These are phyloP conservation scores for Lasiurus cinereus DNA, from an alignment of 2,113 vertebrate species.

Conservation along the genomic window DNA sequence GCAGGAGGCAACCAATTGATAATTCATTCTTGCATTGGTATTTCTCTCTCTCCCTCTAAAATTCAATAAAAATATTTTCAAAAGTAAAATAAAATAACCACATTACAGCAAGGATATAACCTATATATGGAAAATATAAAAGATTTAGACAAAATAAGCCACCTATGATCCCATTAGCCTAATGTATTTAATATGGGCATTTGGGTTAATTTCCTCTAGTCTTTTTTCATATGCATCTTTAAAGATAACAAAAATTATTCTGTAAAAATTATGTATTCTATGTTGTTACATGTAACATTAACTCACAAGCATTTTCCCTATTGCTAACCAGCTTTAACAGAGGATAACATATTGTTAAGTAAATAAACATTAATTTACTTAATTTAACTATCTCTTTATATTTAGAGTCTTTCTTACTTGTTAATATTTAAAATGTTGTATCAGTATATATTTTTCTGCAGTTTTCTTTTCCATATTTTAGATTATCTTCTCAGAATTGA, in stretches of 20 bases:
- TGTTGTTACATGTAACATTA: slow-evolving; percentile 55
- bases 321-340: slow-evolving; percentile 53
- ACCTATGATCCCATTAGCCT: slow-evolving; percentile 33
- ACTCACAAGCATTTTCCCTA: slow-evolving; percentile 41
- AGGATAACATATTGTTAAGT: slow-evolving; percentile 65
- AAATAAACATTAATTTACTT: slow-evolving; percentile 67
- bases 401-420: slow-evolving; percentile 22
- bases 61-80: not conserved
- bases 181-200: slow-evolving; percentile 16
- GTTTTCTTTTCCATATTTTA: slow-evolving; percentile 60
- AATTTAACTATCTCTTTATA: slow-evolving; percentile 64
- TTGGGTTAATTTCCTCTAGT: slow-evolving; percentile 37
- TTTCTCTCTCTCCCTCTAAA: too few species aligned
- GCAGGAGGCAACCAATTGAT: too few species aligned
- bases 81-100: slow-evolving; percentile 28
- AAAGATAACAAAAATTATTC: slow-evolving; percentile 28
- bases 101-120: slow-evolving; percentile 23
- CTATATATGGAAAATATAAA: slow-evolving; percentile 45
- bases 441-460: slow-evolving; percentile 31
- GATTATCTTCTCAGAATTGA: slow-evolving; percentile 59
- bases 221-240: slow-evolving; percentile 23
- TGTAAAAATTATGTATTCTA: not conserved
- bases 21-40: too few species aligned
- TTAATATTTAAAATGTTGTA: slow-evolving; percentile 57
- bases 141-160: slow-evolving; percentile 29